Base-by-base conservation (phyloP, 2,888 invertebrate genomes). In the Taphrorychus bicolor region DNA sequence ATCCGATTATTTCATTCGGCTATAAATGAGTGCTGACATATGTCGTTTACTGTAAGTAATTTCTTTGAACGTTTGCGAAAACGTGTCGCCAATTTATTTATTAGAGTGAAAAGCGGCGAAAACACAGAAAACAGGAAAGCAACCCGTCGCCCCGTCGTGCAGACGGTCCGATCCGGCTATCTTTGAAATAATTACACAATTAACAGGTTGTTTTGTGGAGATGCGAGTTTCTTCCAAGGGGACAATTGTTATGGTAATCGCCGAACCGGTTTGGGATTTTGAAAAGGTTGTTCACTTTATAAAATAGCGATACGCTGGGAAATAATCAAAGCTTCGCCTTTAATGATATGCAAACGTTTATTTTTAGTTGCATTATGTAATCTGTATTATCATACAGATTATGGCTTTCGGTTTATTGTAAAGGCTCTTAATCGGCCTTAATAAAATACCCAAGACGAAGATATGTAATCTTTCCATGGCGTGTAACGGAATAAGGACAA, bases 161-260 rank as follows among this genome's bases (percentile, higher is more conserved):
- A 62, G 22, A 14, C 53, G 4, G 70, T 49, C 62, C 63, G 4
- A 21, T n/a, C 62, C 18, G 21, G 4, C 32, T 73, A 73, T 66
- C 70, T 70, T 67, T 65, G 71, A 70, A 70, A 73, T 80, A 80
- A 80, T 79, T 80, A 78, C 77, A 79, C 80, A 81, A 81, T 82
- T 82, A 81, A 81, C 81, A 82, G 82, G 81, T 81, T 80, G 81
- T 81, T 80, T 80, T 78, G 76, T 77, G 74, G 78, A 73, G 76
- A 76, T 74, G 73, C 74, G 74, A 74, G 73, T 68, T 72, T 73
- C 74, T 72, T 73, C 74, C 73, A 71, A 71, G 76, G 77, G 79
- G 79, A 80, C 81, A 81, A 82, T 82, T 82, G 82, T 82, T 82
- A 82, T 82, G 82, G 78, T 81, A 82, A 82, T 81, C 77, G 74